phyloP scores from a whole-genome alignment of 2,113 vertebrate genomes.

The Cettia cetti region DNA sequence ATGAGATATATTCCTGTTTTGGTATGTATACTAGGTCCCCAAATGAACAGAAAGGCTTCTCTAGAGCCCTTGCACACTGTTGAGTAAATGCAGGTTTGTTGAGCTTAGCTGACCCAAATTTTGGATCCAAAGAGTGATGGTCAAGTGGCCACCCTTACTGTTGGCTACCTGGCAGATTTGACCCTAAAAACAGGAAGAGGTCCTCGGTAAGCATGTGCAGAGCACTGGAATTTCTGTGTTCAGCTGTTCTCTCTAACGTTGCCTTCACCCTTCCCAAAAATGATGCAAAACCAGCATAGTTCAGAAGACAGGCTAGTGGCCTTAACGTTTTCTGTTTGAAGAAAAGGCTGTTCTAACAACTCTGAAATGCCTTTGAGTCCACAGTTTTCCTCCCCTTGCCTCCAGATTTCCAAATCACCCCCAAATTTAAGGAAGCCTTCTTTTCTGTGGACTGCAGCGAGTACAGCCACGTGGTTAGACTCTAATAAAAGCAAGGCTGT shows the following conservation, averaged over 20 bases:
- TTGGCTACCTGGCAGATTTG: background rate
- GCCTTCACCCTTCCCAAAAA: constrained; percentile 46
- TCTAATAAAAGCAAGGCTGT: background rate
- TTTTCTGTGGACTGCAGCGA: background rate
- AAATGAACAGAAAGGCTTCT: constrained; percentile 68
- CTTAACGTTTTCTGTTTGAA: background rate
- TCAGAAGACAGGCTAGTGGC: constrained; percentile 29
- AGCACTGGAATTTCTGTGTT: background rate
- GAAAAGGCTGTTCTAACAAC: background rate
- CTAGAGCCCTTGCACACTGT: constrained; percentile 61
- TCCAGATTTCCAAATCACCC: background rate
- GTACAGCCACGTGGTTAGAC: background rate
- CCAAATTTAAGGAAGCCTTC: background rate
- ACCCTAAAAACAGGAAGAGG: background rate
- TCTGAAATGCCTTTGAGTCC: background rate
- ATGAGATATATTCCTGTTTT: constrained; percentile 61
- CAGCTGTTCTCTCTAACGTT: background rate
- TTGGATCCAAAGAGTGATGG: background rate
- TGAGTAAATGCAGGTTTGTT: constrained; percentile 35
- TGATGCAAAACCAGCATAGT: constrained; percentile 39
- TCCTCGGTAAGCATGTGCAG: background rate
- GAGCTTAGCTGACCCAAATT: constrained; percentile 7
- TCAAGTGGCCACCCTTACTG: background rate
- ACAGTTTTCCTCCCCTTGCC: constrained; percentile 1
- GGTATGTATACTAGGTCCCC: constrained; percentile 65